Evolutionary conservation across 2,888 invertebrate genomes (phyloP), one percentile per base, ranked within the genome.

Genomic region (Phoronis australis): DNA sequence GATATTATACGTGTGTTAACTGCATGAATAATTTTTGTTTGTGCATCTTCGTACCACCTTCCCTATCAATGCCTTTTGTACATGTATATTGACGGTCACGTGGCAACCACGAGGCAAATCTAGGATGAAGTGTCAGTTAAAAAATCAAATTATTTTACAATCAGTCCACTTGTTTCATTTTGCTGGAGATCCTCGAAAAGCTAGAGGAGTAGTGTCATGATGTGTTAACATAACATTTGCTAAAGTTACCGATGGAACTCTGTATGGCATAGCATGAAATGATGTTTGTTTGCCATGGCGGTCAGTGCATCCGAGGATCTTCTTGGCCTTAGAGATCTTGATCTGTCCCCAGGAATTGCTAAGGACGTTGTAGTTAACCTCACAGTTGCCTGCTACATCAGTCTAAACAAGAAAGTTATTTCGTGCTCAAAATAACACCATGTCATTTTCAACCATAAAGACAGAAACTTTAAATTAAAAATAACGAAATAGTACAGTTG

Each of bases 311-410:
- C 62, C 64, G n/a, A 69, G 55, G 12, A 75, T 55, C 48, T 74
- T 64, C 53, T 74, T 76, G 41, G 57, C 59, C 54, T 73, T 75
- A 45, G 58, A 66, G 46, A 73, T 59, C 23, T 58, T 60, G 41
- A 52, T 50, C 3, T 56, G 56, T 45, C 61, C 60, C 61, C 64
- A 66, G 23, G 63, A 64, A 42, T 59, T 58, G 5, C 42, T 52
- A 1, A 61, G 54, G 6, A 62, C 58, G 9, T 54, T 76, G 73
- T 94, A 94, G 27, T 82, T 82, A 0, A 90, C 88, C 42, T 85
- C 82, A 68, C 93, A 94, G 20, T 83, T 82, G 0, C 94, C 93
- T 49, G 88, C 85, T 0, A 93, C 84, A 73, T 94, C 93, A 66
- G 82, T 79, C 80, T 83, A 61, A 41, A 68, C 62, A 45, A 50